Percentiles rank a stretch among this genome's conserved stretches.
These are phyloP conservation scores for Macrostomum lignano DNA, from an alignment of 1,140 invertebrate genomes.

Conservation along the genomic window DNA sequence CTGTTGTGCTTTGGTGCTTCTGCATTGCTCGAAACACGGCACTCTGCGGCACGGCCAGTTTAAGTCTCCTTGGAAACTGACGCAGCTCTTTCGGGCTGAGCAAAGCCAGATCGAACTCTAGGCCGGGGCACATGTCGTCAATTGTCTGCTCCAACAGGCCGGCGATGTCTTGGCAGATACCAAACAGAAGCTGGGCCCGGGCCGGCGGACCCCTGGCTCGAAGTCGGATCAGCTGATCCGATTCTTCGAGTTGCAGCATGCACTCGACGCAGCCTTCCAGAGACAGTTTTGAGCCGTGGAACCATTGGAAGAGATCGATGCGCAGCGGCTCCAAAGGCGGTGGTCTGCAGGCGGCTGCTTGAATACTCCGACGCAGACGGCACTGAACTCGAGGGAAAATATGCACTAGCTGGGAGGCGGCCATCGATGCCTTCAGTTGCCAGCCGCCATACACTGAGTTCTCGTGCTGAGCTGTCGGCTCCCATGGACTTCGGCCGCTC, in stretches of 20 bases:
- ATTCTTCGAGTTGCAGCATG: slow-evolving; percentile 39
- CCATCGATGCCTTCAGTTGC: no score
- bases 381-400: no score
- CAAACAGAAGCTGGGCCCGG: slow-evolving; percentile 29
- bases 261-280: slow-evolving; percentile 42
- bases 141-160: slow-evolving; percentile 39
- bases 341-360: no score
- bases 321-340: no score
- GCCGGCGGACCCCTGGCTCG: slow-evolving; percentile 32
- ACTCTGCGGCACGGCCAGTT: neutral
- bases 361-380: no score
- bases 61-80: no score
- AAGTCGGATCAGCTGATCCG: slow-evolving; percentile 18
- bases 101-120: slow-evolving; percentile 37
- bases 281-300: slow-evolving; percentile 45
- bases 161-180: slow-evolving; percentile 44
- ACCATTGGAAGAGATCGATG: slow-evolving; percentile 49
- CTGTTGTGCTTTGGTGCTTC: no score
- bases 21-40: slow-evolving; percentile 10
- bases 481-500: no score
- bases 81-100: slow-evolving; percentile 12
- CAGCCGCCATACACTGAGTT: no score
- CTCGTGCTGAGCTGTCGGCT: no score
- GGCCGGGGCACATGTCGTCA: slow-evolving; percentile 37
- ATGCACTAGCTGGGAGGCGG: no score